Evolutionary conservation across 2,888 invertebrate genomes (phyloP).

Genomic region (Agrotis ipsilon): DNA sequence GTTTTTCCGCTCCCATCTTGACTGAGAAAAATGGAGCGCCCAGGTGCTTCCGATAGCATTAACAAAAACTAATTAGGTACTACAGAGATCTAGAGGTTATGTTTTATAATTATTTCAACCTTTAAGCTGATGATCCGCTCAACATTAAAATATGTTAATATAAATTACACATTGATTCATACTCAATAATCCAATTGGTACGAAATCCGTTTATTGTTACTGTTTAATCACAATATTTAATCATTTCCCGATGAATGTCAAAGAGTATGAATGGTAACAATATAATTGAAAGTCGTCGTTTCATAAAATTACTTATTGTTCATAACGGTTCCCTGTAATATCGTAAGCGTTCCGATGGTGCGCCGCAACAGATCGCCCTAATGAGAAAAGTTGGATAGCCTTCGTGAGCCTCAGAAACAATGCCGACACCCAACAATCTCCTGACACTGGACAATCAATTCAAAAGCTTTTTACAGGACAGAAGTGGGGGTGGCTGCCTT

Average conservation of each 20-base stretch:
- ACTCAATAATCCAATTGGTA: slow-evolving; percentile 11
- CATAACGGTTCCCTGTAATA: slow-evolving; percentile 73
- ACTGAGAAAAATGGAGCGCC: slow-evolving; percentile 45
- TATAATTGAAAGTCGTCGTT: slow-evolving; percentile 64
- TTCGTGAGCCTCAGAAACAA: slow-evolving; percentile 84
- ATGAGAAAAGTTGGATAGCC: slow-evolving; percentile 89
- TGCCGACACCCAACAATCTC: slow-evolving; percentile 85
- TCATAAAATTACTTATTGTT: slow-evolving; percentile 71
- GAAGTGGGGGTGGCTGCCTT: slow-evolving; percentile 49
- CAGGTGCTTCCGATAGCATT: slow-evolving; percentile 37
- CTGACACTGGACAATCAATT: slow-evolving; percentile 88
- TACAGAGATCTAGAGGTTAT: not conserved
- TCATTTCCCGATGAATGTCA: slow-evolving; percentile 52
- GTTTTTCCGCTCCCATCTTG: slow-evolving; percentile 33
- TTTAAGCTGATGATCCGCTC: slow-evolving; percentile 13
- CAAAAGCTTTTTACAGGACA: slow-evolving; percentile 83
- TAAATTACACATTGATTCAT: slow-evolving; percentile 18
- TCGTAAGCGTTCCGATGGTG: slow-evolving; percentile 78
- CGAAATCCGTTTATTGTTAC: slow-evolving; percentile 40
- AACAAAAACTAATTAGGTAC: slow-evolving; percentile 29
- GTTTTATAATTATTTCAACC: not conserved
- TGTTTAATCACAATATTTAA: slow-evolving; percentile 40
- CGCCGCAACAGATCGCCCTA: slow-evolving; percentile 85
- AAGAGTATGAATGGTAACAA: slow-evolving; percentile 52
- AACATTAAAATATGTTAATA: slow-evolving; percentile 42